Evolutionary conservation across 53 echinoderm and acorn worm genomes (phyloP).

Genomic region (Zoroaster sp.): DNA sequence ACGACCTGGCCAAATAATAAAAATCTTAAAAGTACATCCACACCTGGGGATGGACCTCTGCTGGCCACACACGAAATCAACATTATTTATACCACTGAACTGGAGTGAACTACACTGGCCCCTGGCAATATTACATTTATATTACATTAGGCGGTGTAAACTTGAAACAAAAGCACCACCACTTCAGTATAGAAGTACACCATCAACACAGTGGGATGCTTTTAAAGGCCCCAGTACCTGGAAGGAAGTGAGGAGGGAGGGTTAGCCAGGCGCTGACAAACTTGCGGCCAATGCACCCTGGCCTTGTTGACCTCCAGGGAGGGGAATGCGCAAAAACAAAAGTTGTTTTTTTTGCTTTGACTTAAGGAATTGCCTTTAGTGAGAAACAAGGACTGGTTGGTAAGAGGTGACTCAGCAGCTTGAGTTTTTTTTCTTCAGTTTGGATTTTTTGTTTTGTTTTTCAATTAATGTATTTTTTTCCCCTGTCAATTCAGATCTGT

Average conservation of each 20-base stretch:
- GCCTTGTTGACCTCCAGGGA: constrained; percentile 24
- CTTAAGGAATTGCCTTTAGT: no score
- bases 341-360: constrained; percentile 6
- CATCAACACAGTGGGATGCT: constrained; percentile 20
- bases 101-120: constrained; percentile 49
- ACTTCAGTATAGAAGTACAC: not conserved
- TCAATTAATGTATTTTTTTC: no score
- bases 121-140: constrained; percentile 23
- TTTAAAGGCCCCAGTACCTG: not conserved
- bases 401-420: no score
- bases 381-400: not conserved
- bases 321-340: constrained; percentile 33
- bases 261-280: constrained; percentile 34
- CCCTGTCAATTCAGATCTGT: not conserved
- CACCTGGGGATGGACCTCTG: not conserved
- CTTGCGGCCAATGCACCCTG: constrained; percentile 54
- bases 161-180: constrained; percentile 55
- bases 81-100: constrained; percentile 47
- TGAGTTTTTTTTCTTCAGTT: no score
- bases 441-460: not conserved
- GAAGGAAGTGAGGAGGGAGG: constrained; percentile 19
- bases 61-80: constrained; percentile 36
- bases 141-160: constrained; percentile 32
- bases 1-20: not conserved
- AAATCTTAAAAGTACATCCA: not conserved